These are phyloP conservation scores for Schlechtendalia chinensis DNA, from an alignment of 1,140 invertebrate genomes.

Conservation along the genomic window DNA sequence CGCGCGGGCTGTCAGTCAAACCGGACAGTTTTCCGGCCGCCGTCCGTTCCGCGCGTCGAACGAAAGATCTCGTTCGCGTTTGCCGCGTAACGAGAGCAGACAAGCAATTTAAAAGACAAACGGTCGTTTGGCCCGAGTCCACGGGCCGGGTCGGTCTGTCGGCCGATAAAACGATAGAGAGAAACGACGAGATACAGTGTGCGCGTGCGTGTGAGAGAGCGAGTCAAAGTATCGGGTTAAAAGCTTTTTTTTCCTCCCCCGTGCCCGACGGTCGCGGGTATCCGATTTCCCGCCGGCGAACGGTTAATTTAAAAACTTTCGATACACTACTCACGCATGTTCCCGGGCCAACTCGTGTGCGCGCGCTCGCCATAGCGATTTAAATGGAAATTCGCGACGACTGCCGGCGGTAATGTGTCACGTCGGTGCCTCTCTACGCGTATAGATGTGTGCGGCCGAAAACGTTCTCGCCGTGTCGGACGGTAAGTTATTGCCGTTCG, in stretches of 20 bases:
- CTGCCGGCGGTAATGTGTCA: neutral
- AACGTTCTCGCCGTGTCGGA: no score
- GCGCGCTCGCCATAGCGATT: neutral
- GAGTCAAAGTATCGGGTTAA: constrained; percentile 51
- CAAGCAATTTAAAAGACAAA: constrained; percentile 50
- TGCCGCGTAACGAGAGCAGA: constrained; percentile 34
- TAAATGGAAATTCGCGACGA: constrained; percentile 40
- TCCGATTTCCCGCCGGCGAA: constrained; percentile 13
- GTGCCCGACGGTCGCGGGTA: neutral
- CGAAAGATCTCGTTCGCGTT: constrained; percentile 23
- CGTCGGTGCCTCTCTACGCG: neutral
- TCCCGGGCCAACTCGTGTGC: neutral
- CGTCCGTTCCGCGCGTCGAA: neutral
- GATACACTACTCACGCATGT: constrained; percentile 17
- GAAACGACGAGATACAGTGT: neutral
- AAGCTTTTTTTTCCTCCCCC: constrained; percentile 9
- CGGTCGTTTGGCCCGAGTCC: constrained; percentile 44
- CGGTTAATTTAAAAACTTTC: constrained; percentile 50
- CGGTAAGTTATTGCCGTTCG: no score
- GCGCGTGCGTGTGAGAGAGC: neutral
- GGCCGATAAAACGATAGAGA: no score
- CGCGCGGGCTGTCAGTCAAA: constrained; percentile 34
- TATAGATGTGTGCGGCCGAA: neutral
- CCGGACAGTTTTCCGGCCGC: constrained; percentile 11
- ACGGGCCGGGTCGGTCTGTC: neutral